Evolutionary conservation across 1,140 invertebrate species (phyloP).

Genomic region (Bombus turneri): DNA sequence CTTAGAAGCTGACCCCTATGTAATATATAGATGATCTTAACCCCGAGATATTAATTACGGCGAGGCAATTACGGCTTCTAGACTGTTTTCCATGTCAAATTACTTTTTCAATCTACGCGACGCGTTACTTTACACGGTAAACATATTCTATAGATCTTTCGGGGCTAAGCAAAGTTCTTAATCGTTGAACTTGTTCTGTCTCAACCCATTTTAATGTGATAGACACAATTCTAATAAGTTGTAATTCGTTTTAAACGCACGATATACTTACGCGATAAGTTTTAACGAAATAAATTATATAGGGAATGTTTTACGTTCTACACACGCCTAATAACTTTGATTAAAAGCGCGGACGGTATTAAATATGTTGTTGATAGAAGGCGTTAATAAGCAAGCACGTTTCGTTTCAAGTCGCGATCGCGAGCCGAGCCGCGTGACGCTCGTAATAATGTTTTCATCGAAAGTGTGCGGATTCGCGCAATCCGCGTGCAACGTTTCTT

Average conservation of each 20-base stretch:
- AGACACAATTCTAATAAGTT: background rate
- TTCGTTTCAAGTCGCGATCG: background rate
- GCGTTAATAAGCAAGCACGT: background rate
- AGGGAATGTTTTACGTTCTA: background rate
- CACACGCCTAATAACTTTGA: background rate
- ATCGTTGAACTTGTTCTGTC: background rate
- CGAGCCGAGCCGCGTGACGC: too few species aligned
- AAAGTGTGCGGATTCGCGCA: constrained; percentile 55
- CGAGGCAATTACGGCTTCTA: background rate
- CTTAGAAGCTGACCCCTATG: constrained; percentile 40
- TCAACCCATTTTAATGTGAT: too few species aligned
- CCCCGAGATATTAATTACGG: background rate
- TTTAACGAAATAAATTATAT: background rate
- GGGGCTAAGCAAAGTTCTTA: background rate
- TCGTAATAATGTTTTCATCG: constrained; percentile 39
- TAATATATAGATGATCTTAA: constrained; percentile 1
- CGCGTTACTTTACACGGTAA: background rate
- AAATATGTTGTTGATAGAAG: constrained; percentile 9
- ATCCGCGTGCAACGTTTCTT: constrained; percentile 62
- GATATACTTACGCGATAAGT: background rate
- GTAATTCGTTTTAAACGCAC: background rate
- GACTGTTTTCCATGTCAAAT: background rate
- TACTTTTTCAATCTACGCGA: background rate
- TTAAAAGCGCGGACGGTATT: background rate
- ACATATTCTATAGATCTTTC: background rate